Evolutionary conservation across 2,888 invertebrate genomes (phyloP), one percentile per base, ranked within the genome.

Genomic region (Caenorhabditis zanzibari): DNA sequence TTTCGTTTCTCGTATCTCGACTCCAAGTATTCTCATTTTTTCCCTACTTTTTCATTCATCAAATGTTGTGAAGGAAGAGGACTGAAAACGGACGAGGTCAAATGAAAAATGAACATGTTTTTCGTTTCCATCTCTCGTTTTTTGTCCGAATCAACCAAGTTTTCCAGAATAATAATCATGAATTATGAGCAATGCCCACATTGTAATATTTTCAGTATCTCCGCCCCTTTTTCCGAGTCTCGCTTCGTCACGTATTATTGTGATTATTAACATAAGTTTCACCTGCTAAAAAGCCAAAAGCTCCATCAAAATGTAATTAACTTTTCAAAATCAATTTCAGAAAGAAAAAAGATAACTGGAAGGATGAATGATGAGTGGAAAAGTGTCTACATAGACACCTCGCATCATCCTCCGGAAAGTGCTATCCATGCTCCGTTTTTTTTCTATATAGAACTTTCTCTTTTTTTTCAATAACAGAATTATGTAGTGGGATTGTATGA

Each of bases 31-130:
- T 26, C 26, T 14, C 26, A 19, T 54, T 19, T 76, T 76, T 44
- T 58, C 77, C 61, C 69, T 64, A 54, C 41, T 71, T 61, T 79
- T 64, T 56, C 35, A 80, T 63, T 64, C 74, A 74, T 69, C 66
- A 63, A 69, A 75, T 41, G 64, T 44, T 28, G 24, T 26, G 54
- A 26, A 19, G 26, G 32, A 26, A 28, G 26, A 24, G n/a, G 6
- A 14, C 28, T 38, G 35, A 63, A 41, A 41, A 77, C 24, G 14
- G 10, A 54, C n/a, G 52, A 63, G 63, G 47, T 64, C 61, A 47
- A 64, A 68, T 81, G 74, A 81, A 71, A 81, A 69, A 81, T 75
- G 63, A 52, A 28, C 44, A 24, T 81, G 74, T 81, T 81, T 72
- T 63, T 32, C 44, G 26, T 74, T 54, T 47, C 35, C 44, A 24